Evolutionary conservation across 2,888 invertebrate genomes (phyloP).

Genomic region (Rotaria macrura): DNA sequence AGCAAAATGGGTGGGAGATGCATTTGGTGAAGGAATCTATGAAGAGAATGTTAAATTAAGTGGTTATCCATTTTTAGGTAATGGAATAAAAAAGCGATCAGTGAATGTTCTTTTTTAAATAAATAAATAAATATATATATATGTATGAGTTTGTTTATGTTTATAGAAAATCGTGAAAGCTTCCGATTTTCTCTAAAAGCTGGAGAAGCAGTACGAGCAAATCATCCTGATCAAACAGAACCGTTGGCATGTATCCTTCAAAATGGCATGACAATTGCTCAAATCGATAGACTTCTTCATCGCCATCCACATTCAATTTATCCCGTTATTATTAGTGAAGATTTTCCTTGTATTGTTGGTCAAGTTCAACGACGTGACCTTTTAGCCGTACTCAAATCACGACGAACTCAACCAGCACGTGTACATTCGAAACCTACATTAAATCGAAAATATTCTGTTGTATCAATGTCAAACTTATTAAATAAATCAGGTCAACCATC

Average conservation of each 20-base stretch:
- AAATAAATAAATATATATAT: no score
- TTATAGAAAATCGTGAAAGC: conserved; percentile 16
- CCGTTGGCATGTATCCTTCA: conserved; percentile 24
- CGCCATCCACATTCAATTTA: conserved; percentile 97
- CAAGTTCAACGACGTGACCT: conserved; percentile 85
- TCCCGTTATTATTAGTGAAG: conserved; percentile 89
- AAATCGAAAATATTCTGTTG: background rate
- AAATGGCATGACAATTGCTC: conserved; percentile 24
- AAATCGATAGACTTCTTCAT: conserved; percentile 61
- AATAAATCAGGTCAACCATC: conserved; percentile 6
- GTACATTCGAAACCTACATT: background rate
- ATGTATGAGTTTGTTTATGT: conserved; percentile 54
- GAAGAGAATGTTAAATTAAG: conserved; percentile 97
- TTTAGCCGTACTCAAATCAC: conserved; percentile 64
- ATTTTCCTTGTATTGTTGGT: conserved; percentile 91
- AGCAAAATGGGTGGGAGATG: conserved; percentile 97
- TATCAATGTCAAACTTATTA: conserved; percentile 4
- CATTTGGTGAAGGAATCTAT: conserved; percentile 83
- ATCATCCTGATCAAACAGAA: conserved; percentile 42
- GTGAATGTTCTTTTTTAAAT: no score
- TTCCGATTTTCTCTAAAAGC: background rate
- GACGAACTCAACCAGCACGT: background rate
- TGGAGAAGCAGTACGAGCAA: background rate
- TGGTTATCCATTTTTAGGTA: conserved; percentile 96
- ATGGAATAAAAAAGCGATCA: conserved; percentile 91